Evolutionary conservation across 2,888 invertebrate genomes (phyloP), one percentile per base, ranked within the genome.

Genomic region (Oxyteleia sp.): DNA sequence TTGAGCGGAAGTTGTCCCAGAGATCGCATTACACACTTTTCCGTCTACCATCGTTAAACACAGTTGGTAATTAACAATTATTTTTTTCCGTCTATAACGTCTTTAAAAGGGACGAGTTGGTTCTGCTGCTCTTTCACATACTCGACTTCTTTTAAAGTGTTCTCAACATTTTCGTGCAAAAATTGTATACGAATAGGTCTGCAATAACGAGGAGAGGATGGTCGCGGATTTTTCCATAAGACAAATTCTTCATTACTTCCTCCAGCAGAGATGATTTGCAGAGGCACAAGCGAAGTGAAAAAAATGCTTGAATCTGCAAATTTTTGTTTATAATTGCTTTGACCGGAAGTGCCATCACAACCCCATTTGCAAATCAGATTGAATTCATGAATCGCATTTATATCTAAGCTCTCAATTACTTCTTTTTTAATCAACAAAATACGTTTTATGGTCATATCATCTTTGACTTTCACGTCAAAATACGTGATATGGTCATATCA

Each of bases 241-340:
- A 49, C 26, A 29, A 45, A 61, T 20, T 59, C 35, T 63, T 78
- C 45, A 16, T 68, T 43, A 43, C 43, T 43, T 43, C 43, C 43
- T 43, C 43, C 43, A 43, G 43, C 45, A 45, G 45, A 45, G 16
- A 45, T 11, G 18, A 45, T 45, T 69, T 69, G 64, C 15, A 71
- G 26, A 10, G 63, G 69, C 13, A 69, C 78, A 23, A 72, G 47
- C 15, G 80, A 80, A 11, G 72, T 72, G 20, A 83, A 55, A 55
- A 79, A 49, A 55, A 83, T 47, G 53, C 32, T 79, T 2, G 78
- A 20, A 63, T 74, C 61, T 45, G 38, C 32, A 35, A 61, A 71
- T 61, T 49, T 59, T 61, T 72, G 57, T 61, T 72, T 72, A 38
- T 61, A 72, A 43, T 63, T 41, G 29, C 53, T 74, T 16, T 55